Evolutionary conservation across 2,113 vertebrate species (phyloP), one percentile per base, ranked within the genome.

Genomic region (Scolopax mira): DNA sequence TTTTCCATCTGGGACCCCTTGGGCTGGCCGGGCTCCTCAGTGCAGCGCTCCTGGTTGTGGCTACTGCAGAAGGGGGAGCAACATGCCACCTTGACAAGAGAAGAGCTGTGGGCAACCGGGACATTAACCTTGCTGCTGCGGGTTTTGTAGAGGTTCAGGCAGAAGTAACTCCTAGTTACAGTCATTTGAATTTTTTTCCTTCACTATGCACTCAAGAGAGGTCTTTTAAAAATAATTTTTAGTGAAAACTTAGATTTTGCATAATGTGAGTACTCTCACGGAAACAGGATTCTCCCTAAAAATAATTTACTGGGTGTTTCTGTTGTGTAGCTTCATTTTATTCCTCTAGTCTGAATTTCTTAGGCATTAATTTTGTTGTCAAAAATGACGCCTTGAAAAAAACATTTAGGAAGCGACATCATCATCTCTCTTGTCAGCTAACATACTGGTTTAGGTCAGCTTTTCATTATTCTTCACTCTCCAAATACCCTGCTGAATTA

Each of bases 11-110:
- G 49, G 55, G 19, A 69, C 27, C 22, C 25, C 39, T 10, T 0
- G 2, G 37, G 24, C 27, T 6, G 4, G 46, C 16, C 0, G 3
- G 28, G 33, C 44, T 51, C 57, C 11, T 31, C 9, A 4, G 15
- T 9, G 54, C 48, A 70, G 46, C 11, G 17, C 27, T 82, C 18
- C 83, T 46, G 48, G 33, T 39, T 44, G 48, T 3, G 17, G 24
- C 22, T 35, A 19, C 18, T 13, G 9, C 54, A 24, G 58, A 41
- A 67, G 14, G 27, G 11, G 11, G 11, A 77, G 18, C 17, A 71
- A 21, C 7, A 6, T 1, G 3, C 7, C 2, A 5, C 30, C 41
- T 10, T 4, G 51, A 52, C 14, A 35, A n/a, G 1, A 4, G 30
- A 66, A 84, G 39, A 35, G 13, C 23, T 79, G 33, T 23, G 24